These are phyloP conservation scores for Hyposoter dolosus DNA, from an alignment of 2,888 invertebrate species.

Conservation along the genomic window DNA sequence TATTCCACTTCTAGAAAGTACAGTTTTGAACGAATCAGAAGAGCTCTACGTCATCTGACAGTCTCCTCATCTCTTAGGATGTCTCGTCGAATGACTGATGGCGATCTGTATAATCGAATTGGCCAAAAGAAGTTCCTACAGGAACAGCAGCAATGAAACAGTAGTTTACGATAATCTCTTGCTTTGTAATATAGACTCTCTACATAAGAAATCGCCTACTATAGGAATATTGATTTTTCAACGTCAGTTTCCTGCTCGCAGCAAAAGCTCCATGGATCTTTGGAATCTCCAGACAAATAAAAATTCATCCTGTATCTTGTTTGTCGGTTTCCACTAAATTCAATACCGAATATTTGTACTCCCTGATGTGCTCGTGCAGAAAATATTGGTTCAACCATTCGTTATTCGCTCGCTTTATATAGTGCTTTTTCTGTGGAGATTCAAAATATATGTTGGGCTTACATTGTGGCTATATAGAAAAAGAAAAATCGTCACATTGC, in stretches of 20 bases:
- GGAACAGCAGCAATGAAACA: neutral
- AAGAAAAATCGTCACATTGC: neutral
- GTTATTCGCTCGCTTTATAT: conserved; percentile 3
- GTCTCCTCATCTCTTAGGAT: neutral
- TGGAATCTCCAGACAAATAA: neutral
- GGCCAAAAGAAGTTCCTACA: neutral
- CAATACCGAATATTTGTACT: conserved; percentile 5
- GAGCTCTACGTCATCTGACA: neutral
- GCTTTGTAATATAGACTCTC: neutral
- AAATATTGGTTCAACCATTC: conserved; percentile 21
- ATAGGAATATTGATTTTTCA: neutral
- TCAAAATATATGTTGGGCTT: neutral
- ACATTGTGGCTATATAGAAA: neutral
- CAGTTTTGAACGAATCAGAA: neutral
- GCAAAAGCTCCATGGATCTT: neutral
- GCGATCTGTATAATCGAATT: conserved; percentile 3
- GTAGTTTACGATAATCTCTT: neutral
- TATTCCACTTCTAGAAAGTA: conserved; percentile 24
- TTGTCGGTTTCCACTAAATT: conserved; percentile 7
- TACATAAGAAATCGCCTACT: neutral
- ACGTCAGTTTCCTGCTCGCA: neutral
- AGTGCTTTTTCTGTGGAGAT: neutral
- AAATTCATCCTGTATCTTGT: neutral
- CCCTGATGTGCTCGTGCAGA: neutral
- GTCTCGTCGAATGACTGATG: neutral